Evolutionary conservation across 2,113 vertebrate genomes (phyloP).

Genomic region (Lycocorax pyrrhopterus): DNA sequence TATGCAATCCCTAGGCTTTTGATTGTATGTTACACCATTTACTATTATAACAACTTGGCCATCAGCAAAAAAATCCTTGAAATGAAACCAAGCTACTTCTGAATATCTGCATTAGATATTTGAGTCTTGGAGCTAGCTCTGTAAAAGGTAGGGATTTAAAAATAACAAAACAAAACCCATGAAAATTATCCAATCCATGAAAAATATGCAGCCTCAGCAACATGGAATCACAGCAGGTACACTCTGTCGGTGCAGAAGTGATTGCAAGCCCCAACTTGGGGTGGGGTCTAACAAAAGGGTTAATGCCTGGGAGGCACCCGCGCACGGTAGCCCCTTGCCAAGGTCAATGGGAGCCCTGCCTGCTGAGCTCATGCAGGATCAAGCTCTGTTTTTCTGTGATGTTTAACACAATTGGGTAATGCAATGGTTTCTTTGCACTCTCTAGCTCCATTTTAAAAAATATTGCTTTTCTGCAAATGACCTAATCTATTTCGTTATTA

Average conservation of each 20-base stretch:
- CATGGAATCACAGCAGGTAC: constrained; percentile 6
- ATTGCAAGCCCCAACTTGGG: not conserved
- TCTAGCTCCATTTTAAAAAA: not conserved
- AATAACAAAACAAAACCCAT: constrained; percentile 32
- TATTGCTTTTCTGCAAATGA: not conserved
- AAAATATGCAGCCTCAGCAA: constrained; percentile 64
- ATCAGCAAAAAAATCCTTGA: constrained; percentile 17
- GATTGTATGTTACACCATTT: not conserved
- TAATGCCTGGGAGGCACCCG: constrained; percentile 3
- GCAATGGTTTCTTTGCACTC: not conserved
- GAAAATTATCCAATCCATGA: constrained; percentile 59
- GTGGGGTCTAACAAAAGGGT: constrained; percentile 44
- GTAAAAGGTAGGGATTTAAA: constrained; percentile 50
- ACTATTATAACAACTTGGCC: not conserved
- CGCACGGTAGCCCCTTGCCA: not conserved
- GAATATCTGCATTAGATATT: not conserved
- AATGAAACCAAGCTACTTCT: not conserved
- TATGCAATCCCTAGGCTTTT: constrained; percentile 26
- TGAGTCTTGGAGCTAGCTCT: not conserved
- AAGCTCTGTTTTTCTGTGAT: constrained; percentile 40
- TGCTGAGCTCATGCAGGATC: not conserved
- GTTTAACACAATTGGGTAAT: constrained; percentile 53
- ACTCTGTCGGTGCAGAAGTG: not conserved
- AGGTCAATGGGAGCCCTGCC: constrained; percentile 44
- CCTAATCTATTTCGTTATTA: not conserved